Evolutionary conservation across 2,113 vertebrate species (phyloP).

Genomic region (Mionectes macconnelli): DNA sequence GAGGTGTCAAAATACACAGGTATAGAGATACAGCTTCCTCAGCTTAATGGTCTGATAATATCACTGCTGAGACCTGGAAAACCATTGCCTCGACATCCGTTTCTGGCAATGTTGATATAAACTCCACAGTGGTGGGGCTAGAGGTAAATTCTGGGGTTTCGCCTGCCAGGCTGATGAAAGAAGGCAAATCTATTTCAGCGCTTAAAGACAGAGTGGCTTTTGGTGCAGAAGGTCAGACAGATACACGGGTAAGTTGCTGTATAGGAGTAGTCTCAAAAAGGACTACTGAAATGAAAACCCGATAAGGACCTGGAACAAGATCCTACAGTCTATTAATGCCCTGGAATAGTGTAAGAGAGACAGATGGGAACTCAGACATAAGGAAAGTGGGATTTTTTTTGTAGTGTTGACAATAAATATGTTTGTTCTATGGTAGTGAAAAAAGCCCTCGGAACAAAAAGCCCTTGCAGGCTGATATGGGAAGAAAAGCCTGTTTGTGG

Average conservation of each 20-base stretch:
- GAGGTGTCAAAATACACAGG: conserved; percentile 3
- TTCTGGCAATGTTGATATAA: conserved; percentile 3
- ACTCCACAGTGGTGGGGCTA: not conserved
- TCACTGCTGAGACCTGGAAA: conserved; percentile 5
- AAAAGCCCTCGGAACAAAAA: not conserved
- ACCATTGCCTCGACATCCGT: not conserved
- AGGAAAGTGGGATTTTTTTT: not conserved
- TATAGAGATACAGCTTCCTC: not conserved
- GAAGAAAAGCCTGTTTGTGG: conserved; percentile 35
- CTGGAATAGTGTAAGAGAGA: conserved; percentile 31
- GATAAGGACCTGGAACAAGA: conserved; percentile 46
- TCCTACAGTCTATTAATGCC: not conserved
- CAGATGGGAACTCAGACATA: conserved; percentile 48
- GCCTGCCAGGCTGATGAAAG: conserved; percentile 2
- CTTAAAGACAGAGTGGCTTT: conserved; percentile 37
- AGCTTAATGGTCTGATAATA: conserved; percentile 56
- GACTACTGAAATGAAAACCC: conserved; percentile 36
- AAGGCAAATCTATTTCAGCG: conserved; percentile 39
- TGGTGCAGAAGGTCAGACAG: conserved; percentile 46
- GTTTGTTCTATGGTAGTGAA: not conserved
- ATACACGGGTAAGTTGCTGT: not conserved
- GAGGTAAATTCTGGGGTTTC: not conserved
- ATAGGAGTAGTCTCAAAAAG: not conserved
- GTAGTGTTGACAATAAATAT: conserved; percentile 29
- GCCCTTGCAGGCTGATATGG: not conserved